Conservation (phyloP, 2,888 invertebrate genomes). For the Odontocerum albicorne region DNA sequence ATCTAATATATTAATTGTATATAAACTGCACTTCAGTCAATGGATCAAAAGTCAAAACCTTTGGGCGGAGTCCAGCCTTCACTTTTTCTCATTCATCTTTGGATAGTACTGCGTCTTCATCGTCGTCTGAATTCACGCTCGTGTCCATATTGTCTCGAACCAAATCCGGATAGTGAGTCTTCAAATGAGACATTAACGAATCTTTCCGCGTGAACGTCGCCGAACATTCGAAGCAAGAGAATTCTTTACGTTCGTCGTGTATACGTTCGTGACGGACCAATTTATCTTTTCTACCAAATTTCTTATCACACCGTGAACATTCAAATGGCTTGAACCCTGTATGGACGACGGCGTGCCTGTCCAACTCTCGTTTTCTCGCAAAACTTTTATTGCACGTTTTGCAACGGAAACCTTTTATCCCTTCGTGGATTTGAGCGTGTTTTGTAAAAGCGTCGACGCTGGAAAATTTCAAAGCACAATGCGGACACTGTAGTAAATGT, state of each 20-base stretch:
- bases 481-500: constrained; percentile 45
- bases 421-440: constrained; percentile 57
- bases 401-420: constrained; percentile 63
- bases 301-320: constrained; percentile 67
- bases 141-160: constrained; percentile 19
- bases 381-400: constrained; percentile 69
- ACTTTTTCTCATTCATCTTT: constrained; percentile 21
- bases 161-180: constrained; percentile 56
- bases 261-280: constrained; percentile 66
- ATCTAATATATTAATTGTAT: background rate
- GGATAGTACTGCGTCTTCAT: constrained; percentile 35
- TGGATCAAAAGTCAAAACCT: constrained; percentile 2
- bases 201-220: constrained; percentile 61
- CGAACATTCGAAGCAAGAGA: constrained; percentile 65
- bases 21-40: constrained; percentile 22
- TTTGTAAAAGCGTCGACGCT: constrained; percentile 56
- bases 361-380: constrained; percentile 68
- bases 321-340: constrained; percentile 68
- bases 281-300: constrained; percentile 70
- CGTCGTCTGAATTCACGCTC: constrained; percentile 46
- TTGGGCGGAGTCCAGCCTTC: background rate
- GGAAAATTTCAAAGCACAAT: constrained; percentile 56
- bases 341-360: constrained; percentile 68
- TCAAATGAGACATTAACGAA: constrained; percentile 60
- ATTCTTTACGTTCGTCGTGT: constrained; percentile 63